Evolutionary conservation across 2,797 vertebrate genomes (phyloP).

Genomic region (Agapornis canus): DNA sequence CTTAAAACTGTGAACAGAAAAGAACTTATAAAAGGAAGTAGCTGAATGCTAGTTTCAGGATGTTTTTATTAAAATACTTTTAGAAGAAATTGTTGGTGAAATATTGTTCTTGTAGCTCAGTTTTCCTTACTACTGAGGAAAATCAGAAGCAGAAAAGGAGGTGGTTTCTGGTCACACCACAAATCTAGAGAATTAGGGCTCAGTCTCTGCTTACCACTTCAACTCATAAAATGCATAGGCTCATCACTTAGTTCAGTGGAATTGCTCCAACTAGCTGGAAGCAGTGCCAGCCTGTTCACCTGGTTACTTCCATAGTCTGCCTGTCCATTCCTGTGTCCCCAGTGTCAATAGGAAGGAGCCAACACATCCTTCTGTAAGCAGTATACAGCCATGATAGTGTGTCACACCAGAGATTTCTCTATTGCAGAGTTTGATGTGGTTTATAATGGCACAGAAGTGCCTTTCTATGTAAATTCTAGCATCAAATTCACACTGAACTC

Average conservation of each 20-base stretch:
- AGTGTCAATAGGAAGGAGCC: background rate
- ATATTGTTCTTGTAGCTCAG: slow-evolving; percentile 59
- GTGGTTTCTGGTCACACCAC: slow-evolving; percentile 62
- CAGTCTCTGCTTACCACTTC: background rate
- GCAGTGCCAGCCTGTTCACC: background rate
- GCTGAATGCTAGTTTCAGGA: slow-evolving; percentile 17
- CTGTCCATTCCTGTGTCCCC: background rate
- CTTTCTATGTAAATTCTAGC: background rate
- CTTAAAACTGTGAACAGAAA: background rate
- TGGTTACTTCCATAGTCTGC: rapidly evolving
- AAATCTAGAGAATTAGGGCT: slow-evolving; percentile 11
- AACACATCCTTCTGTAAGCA: background rate
- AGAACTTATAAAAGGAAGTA: background rate
- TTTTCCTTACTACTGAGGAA: slow-evolving; percentile 60
- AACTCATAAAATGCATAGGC: background rate
- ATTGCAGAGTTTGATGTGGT: background rate
- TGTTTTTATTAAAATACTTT: slow-evolving; percentile 64
- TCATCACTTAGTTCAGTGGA: background rate
- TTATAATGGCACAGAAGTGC: background rate
- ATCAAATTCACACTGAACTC: background rate
- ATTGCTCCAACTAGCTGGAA: background rate
- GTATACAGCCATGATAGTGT: rapidly evolving
- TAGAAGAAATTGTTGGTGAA: slow-evolving; percentile 50
- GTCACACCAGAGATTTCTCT: background rate
- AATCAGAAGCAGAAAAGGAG: slow-evolving; percentile 65